Evolutionary conservation across 2,113 vertebrate genomes (phyloP).

Genomic region (Ameiurus melas): DNA sequence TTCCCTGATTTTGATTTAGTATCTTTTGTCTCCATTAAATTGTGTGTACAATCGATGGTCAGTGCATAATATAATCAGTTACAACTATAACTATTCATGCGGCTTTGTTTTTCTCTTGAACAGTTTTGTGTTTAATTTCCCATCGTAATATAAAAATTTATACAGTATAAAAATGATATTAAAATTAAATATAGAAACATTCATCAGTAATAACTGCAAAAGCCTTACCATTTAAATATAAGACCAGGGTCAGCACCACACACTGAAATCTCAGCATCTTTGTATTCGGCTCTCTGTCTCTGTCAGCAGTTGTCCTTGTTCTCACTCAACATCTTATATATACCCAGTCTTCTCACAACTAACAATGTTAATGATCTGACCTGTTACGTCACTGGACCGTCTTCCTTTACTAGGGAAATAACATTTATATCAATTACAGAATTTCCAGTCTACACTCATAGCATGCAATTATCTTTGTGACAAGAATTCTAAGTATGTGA

Average conservation of each 20-base stretch:
- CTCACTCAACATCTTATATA: neutral
- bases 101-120: too few species aligned
- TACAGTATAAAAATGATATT: too few species aligned
- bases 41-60: neutral
- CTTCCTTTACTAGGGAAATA: neutral
- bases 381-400: neutral
- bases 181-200: too few species aligned
- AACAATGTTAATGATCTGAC: neutral
- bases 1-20: too few species aligned
- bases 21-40: too few species aligned
- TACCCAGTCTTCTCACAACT: neutral
- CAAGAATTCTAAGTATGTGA: neutral
- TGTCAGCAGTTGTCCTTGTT: neutral
- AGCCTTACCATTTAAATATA: neutral
- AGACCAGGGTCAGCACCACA: neutral
- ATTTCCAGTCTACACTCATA: neutral
- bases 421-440: neutral
- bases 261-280: slow-evolving; percentile 12
- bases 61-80: neutral
- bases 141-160: too few species aligned
- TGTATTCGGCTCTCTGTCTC: neutral
- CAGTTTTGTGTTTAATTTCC: too few species aligned
- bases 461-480: neutral
- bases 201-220: neutral
- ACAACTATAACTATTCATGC: too few species aligned